These are phyloP conservation scores for Pollimyrus isidori DNA, from an alignment of 2,113 vertebrate genomes.

Conservation along the genomic window DNA sequence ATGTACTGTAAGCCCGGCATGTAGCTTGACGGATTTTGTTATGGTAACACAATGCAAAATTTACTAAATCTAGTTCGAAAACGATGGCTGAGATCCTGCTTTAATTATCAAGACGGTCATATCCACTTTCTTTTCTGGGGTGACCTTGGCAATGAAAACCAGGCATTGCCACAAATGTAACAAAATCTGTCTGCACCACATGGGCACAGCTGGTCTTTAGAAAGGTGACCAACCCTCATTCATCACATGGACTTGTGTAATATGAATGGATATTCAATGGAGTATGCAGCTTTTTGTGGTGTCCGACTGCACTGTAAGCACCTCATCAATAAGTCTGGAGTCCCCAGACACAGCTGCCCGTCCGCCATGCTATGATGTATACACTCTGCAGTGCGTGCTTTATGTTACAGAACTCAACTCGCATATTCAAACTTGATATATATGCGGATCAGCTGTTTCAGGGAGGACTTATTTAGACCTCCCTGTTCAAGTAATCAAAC, in stretches of 20 bases:
- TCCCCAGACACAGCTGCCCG: not conserved
- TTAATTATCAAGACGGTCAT: not conserved
- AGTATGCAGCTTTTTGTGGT: not conserved
- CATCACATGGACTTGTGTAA: conserved; percentile 11
- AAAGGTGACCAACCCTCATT: not conserved
- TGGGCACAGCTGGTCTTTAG: not conserved
- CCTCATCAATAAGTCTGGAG: not conserved
- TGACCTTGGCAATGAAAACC: not conserved
- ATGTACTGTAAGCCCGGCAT: not conserved
- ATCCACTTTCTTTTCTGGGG: not conserved
- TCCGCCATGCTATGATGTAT: not conserved
- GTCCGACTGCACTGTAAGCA: not conserved
- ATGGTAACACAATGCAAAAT: not conserved
- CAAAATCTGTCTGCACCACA: not conserved
- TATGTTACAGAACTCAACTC: not conserved
- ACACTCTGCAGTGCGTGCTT: not conserved
- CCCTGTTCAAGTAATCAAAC: not conserved
- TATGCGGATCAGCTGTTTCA: not conserved
- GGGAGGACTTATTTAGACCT: not conserved
- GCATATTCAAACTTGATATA: not conserved
- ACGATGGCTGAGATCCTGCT: not conserved
- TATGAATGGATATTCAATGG: not conserved
- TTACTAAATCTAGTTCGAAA: not conserved
- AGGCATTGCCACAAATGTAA: not conserved
- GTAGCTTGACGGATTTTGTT: not conserved